These are phyloP conservation scores for Felis catus DNA, from an alignment of 2,113 vertebrate species.

Conservation along the genomic window F.catus_Fca126_mat1.0 CM031417.1:106026501-106027000, in stretches of 20 bases:
- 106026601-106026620: background rate
- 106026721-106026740: background rate
- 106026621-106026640: background rate
- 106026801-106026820: background rate
- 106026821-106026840: background rate
- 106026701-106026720: background rate
- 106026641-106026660: background rate
- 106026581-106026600: conserved; percentile 21
- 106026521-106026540: background rate
- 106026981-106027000: background rate
- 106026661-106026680: background rate
- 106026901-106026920: background rate
- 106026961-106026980: background rate
- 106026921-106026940: background rate
- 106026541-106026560: background rate
- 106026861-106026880: background rate
- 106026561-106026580: background rate
- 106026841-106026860: background rate
- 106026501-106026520: conserved; percentile 7
- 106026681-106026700: background rate
- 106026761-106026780: background rate
- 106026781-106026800: background rate
- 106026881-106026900: background rate
- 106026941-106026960: background rate
- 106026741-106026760: background rate